Percentiles rank a stretch among this genome's conserved stretches.
Conservation (phyloP, 2,888 invertebrate genomes). For the Drosophila eohydei region DNA sequence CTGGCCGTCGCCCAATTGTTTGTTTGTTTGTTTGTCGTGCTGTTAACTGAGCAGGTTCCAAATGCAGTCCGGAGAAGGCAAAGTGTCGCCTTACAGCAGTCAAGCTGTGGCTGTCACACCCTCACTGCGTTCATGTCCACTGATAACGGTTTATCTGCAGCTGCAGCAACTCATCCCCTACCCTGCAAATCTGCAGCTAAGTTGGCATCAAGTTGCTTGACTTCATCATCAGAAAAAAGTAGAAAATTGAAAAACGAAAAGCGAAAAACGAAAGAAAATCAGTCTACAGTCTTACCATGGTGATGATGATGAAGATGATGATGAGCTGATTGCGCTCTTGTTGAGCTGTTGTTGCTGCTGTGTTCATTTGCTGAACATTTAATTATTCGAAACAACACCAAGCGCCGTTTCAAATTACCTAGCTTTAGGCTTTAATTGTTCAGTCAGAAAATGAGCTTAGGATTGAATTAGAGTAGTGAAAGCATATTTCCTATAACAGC, state of each 20-base stretch:
- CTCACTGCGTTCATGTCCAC: slow-evolving; percentile 6
- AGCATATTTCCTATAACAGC: neutral
- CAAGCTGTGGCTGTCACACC: slow-evolving; percentile 29
- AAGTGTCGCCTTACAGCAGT: slow-evolving; percentile 61
- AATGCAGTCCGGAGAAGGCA: neutral
- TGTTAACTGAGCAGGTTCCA: slow-evolving; percentile 26
- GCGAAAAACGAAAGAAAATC: slow-evolving; percentile 24
- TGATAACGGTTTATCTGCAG: slow-evolving; percentile 57
- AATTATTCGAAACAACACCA: slow-evolving; percentile 58
- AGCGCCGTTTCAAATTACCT: slow-evolving; percentile 43
- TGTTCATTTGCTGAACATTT: slow-evolving; percentile 46
- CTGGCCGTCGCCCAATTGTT: slow-evolving; percentile 10
- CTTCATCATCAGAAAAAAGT: slow-evolving; percentile 49
- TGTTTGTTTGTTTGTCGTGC: slow-evolving; percentile 25
- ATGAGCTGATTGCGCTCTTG: slow-evolving; percentile 3
- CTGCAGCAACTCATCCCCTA: slow-evolving; percentile 28
- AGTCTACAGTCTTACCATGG: slow-evolving; percentile 8
- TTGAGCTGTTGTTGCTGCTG: slow-evolving; percentile 18
- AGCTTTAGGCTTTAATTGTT: slow-evolving; percentile 15
- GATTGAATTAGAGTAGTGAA: slow-evolving; percentile 13
- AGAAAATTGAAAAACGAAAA: slow-evolving; percentile 13
- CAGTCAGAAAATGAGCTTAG: slow-evolving; percentile 11
- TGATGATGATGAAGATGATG: neutral
- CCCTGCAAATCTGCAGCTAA: slow-evolving; percentile 30
- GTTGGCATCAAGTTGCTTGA: slow-evolving; percentile 66